Evolutionary conservation across 2,113 vertebrate species (phyloP).

Genomic region (Numida meleagris): DNA sequence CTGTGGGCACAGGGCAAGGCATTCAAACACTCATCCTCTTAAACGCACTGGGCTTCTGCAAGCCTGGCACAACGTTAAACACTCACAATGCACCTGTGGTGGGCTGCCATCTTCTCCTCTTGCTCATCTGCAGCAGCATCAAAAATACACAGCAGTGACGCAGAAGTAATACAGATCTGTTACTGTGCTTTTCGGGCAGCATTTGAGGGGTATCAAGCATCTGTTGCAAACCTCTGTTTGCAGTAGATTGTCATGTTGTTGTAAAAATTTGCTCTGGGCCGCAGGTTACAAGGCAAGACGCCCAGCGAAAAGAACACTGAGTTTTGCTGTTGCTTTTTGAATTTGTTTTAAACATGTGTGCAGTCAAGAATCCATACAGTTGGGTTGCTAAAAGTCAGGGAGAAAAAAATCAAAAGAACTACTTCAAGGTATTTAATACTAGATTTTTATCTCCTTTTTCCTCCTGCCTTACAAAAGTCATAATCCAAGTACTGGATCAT

Average conservation of each 20-base stretch:
- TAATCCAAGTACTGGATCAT: conserved; percentile 48
- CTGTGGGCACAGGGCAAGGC: neutral
- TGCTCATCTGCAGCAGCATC: neutral
- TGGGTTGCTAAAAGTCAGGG: neutral
- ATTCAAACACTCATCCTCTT: neutral
- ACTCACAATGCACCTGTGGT: neutral
- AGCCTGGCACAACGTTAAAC: neutral
- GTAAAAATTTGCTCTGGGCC: conserved; percentile 37
- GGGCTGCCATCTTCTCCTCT: conserved; percentile 8
- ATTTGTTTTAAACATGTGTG: conserved; percentile 14
- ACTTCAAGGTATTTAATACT: conserved; percentile 8
- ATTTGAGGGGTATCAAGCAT: conserved; percentile 27
- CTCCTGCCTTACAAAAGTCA: conserved; percentile 18
- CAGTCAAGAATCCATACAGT: neutral
- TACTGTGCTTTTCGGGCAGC: neutral
- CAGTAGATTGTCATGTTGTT: neutral
- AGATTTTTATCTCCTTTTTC: conserved; percentile 23
- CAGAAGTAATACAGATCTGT: conserved; percentile 42
- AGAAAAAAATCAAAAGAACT: neutral
- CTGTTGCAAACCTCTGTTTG: conserved; percentile 56
- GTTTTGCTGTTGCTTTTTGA: neutral
- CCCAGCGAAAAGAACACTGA: neutral
- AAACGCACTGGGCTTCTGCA: neutral
- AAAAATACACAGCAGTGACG: conserved; percentile 33
- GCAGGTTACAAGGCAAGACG: conserved; percentile 35